Base-by-base conservation (phyloP, 2,888 invertebrate genomes). In the Nymphalis polychloros region DNA sequence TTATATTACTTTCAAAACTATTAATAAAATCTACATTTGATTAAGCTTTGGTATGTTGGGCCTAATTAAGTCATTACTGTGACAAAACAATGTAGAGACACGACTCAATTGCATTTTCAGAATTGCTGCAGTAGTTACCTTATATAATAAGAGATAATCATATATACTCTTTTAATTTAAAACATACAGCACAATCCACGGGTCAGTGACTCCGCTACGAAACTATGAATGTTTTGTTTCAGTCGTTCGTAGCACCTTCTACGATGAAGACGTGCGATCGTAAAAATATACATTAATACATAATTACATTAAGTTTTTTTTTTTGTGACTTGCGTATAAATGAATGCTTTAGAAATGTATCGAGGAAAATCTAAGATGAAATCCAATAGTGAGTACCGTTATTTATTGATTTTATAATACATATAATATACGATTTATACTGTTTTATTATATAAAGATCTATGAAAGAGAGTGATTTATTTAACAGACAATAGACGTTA, bases 321-420 rank as follows among this genome's bases (percentile, higher is more conserved):
- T 41, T 23, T 53, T 31, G 53, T 64, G 7, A 48, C n/a, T 17
- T 53, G 52, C 59, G 41, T 47, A 46, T 53, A 53, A 64, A 60
- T 69, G 60, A 35, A 57, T 48, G 31, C 23, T 17, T 41, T 41
- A 31, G 80, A 73, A 59, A 88, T 88, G 87, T 89, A 86, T 81
- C 81, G 77, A 41, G 85, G 87, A 19, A 90, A 88, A 78, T 77
- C 81, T 41, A 81, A 84, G 62, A 89, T 86, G 0, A 69, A 69
- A 17, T 90, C 90, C 1, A 85, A 88, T 73, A 73, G 90, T 90
- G 80, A 89, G 90, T 86, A 41, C 20, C 60, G 41, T 10, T 20
- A 41, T 35, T 46, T 10, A 50, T 62, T n/a, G 16, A n/a, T 61
- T 1, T 23, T 41, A 35, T 41, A 16, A 50, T 20, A 1, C 2